phyloP scores from a whole-genome alignment of 2,797 vertebrate species.

The Pipistrellus pipistrellus region DNA sequence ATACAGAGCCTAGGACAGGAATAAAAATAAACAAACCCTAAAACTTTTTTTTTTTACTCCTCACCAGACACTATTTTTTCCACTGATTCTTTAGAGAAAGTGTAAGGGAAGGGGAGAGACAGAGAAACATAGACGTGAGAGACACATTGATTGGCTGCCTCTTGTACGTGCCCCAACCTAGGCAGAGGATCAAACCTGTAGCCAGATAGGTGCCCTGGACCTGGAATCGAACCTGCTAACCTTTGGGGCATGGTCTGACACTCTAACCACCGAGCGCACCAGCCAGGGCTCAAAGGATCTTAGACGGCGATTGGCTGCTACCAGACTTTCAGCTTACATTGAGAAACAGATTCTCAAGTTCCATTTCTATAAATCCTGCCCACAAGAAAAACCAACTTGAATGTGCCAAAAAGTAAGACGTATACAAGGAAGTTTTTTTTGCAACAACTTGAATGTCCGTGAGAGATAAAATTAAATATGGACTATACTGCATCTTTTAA shows the following conservation, averaged over 20 bases:
- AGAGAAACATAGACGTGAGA: no score
- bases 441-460: not conserved
- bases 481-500: not conserved
- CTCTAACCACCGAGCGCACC: no score
- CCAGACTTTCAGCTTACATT: not conserved
- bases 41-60: no score
- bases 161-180: no score
- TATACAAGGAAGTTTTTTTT: not conserved
- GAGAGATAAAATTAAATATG: not conserved
- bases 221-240: no score
- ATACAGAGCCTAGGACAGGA: not conserved
- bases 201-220: no score
- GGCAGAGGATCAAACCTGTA: no score
- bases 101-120: no score
- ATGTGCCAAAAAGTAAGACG: not conserved
- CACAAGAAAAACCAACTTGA: not conserved
- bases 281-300: not conserved
- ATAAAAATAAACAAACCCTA: not conserved
- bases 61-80: no score
- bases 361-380: not conserved
- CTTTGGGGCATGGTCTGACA: no score
- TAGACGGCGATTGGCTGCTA: not conserved
- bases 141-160: no score
- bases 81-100: no score
- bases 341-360: not conserved